These are phyloP conservation scores for Phyllostomus discolor DNA, from an alignment of 2,113 vertebrate genomes.

Conservation along the genomic window DNA sequence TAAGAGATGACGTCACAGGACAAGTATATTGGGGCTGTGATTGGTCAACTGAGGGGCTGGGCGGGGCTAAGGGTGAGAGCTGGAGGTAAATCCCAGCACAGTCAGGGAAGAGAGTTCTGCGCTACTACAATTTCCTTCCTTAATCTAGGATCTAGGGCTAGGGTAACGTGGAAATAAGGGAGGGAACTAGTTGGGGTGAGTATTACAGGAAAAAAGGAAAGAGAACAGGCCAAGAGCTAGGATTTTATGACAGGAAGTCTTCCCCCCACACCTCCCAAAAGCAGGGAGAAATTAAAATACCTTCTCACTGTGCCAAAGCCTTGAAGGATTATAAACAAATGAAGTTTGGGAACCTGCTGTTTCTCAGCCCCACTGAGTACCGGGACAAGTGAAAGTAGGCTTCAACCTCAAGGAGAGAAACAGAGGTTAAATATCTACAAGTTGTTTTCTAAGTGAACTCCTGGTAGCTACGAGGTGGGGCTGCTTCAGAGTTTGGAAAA, in stretches of 20 bases:
- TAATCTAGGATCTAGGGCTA: not conserved
- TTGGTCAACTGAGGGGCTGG: conserved; percentile 45
- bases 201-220: not conserved
- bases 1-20: conserved; percentile 56
- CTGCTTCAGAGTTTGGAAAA: not conserved
- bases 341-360: conserved; percentile 51
- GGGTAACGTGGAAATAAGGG: not conserved
- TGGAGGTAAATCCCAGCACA: not conserved
- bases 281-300: conserved; percentile 46
- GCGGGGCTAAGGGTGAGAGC: not conserved
- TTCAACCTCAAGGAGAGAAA: not conserved
- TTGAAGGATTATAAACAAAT: conserved; percentile 60
- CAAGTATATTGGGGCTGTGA: not conserved
- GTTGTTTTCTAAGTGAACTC: not conserved
- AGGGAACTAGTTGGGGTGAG: not conserved
- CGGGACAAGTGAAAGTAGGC: conserved; percentile 6
- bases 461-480: not conserved
- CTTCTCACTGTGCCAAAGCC: conserved; percentile 27
- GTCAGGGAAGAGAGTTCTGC: not conserved
- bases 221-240: not conserved
- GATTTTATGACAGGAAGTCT: conserved; percentile 20
- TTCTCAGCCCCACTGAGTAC: conserved; percentile 23
- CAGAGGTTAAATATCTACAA: not conserved
- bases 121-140: not conserved
- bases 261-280: not conserved